These are phyloP conservation scores for Buathra laborator DNA, from an alignment of 2,888 invertebrate species.

Conservation along the genomic window DNA sequence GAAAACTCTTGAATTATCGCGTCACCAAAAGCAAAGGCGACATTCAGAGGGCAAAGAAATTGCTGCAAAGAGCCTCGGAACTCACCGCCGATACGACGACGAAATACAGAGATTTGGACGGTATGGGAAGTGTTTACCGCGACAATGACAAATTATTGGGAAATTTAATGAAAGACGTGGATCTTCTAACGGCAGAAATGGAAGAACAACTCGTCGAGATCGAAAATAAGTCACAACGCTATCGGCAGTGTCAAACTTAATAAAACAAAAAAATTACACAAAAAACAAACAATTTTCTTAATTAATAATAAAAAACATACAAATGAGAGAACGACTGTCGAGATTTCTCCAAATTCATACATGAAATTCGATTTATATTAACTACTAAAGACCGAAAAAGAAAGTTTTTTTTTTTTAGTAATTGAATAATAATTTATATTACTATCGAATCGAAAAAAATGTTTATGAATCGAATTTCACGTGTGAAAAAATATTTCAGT, in stretches of 20 bases:
- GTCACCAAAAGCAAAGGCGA: constrained; percentile 92
- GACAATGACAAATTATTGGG: constrained; percentile 88
- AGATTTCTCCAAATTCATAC: constrained; percentile 43
- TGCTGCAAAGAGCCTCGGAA: constrained; percentile 93
- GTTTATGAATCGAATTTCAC: neutral
- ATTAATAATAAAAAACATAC: constrained; percentile 8
- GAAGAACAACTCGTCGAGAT: constrained; percentile 88
- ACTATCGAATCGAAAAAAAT: neutral
- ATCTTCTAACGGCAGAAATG: constrained; percentile 88
- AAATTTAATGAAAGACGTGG: constrained; percentile 88
- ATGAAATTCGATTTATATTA: neutral
- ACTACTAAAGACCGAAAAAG: neutral
- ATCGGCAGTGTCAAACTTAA: constrained; percentile 87
- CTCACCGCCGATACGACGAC: constrained; percentile 92
- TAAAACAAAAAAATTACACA: constrained; percentile 4
- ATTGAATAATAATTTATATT: neutral
- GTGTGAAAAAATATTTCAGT: neutral
- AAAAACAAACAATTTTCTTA: constrained; percentile 14
- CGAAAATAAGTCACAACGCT: constrained; percentile 87
- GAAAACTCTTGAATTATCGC: constrained; percentile 90
- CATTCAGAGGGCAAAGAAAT: constrained; percentile 91
- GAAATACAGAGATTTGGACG: constrained; percentile 90
- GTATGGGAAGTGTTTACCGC: constrained; percentile 90
- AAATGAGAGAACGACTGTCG: constrained; percentile 25
- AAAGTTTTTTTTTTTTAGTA: neutral